These are phyloP conservation scores for Rhagophthalmus giganteus DNA, from an alignment of 2,888 invertebrate genomes.

Conservation along the genomic window DNA sequence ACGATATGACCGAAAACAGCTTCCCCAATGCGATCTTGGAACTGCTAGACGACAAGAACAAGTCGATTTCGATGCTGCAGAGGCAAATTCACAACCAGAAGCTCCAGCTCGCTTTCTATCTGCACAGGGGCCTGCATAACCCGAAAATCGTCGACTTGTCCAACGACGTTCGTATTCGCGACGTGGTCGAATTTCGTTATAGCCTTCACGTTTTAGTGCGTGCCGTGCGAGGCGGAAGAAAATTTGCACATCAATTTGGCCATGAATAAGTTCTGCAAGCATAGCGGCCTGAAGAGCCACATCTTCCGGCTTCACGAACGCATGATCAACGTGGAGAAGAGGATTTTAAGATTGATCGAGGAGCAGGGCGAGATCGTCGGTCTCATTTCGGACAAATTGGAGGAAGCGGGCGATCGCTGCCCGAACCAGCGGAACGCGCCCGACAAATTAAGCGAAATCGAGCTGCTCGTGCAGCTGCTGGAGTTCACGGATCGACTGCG, in stretches of 20 bases:
- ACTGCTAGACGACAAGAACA: constrained; percentile 46
- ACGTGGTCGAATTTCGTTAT: too few species aligned
- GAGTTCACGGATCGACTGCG: constrained; percentile 37
- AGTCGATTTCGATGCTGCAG: constrained; percentile 39
- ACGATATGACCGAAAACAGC: neutral
- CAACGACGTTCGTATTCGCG: too few species aligned
- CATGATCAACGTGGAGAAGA: constrained; percentile 39
- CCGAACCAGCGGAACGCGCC: neutral
- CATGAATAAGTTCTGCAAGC: constrained; percentile 41
- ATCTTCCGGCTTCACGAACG: constrained; percentile 42
- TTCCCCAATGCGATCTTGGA: constrained; percentile 11
- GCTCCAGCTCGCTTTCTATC: constrained; percentile 45
- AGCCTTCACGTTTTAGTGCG: constrained; percentile 41
- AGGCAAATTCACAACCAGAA: constrained; percentile 46
- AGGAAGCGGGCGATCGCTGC: neutral
- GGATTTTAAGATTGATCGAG: constrained; percentile 32
- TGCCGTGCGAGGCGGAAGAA: constrained; percentile 38
- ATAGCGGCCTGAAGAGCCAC: constrained; percentile 43
- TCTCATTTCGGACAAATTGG: constrained; percentile 8
- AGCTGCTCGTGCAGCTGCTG: constrained; percentile 41
- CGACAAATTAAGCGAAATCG: constrained; percentile 25
- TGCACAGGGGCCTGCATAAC: constrained; percentile 39
- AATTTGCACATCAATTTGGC: constrained; percentile 45
- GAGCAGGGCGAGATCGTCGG: constrained; percentile 39
- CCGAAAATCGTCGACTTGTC: constrained; percentile 40